Evolutionary conservation across 2,113 vertebrate genomes (phyloP), one percentile per base, ranked within the genome.

Genomic region (Garra rufa): DNA sequence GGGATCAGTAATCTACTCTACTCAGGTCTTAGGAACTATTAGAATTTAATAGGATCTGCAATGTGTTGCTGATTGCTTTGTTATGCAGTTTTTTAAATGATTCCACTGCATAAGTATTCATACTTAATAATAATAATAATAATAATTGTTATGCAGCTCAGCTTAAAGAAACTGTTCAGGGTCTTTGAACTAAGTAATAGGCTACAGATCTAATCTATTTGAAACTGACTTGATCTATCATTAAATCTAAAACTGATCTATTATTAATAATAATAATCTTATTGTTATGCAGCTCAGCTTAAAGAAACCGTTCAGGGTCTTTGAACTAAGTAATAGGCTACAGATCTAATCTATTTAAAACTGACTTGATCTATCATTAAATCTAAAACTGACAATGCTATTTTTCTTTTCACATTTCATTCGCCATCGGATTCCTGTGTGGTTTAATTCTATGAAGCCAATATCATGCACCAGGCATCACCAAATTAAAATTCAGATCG

Each of bases 251-350:
- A 43, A 57, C 19, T 2, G 34, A 41, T n/a, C n/a, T n/a, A n/a
- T n/a, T n/a, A n/a, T n/a, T n/a, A n/a, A n/a, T n/a, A n/a, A n/a
- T n/a, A n/a, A n/a, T n/a, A n/a, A n/a, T n/a, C n/a, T n/a, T n/a
- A n/a, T n/a, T n/a, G n/a, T n/a, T n/a, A n/a, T n/a, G n/a, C n/a
- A n/a, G n/a, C n/a, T n/a, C n/a, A 43, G 34, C 34, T 78, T 43
- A 44, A 76, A 24, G 30, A 57, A 76, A 76, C 48, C 9, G 9
- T n/a, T 55, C 19, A 76, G 74, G 48, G 74, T 55, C 48, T 59
- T 24, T 63, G 13, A 63, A 46, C 59, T 44, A 30, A 48, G 59
- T 48, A 48, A 67, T 67, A 67, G 6, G 43, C 9, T 65, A 34
- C 59, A 80, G 61, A 61, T 78, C 11, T 43, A 14, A 44, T 2